phyloP scores from a whole-genome alignment of 2,888 invertebrate genomes.

The Calliphora vomitoria region DNA sequence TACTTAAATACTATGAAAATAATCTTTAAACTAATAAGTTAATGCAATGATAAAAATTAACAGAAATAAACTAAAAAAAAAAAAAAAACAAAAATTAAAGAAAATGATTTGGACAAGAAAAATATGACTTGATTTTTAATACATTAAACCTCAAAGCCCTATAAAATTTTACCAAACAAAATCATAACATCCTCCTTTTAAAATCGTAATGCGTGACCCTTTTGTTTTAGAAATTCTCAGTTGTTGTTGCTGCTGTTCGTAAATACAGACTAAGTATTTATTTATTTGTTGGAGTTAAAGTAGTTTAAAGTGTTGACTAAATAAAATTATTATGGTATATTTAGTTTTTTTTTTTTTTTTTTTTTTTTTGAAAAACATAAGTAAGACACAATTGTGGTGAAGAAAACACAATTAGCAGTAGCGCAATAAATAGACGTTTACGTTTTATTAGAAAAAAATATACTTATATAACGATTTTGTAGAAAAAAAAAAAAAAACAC shows the following conservation, averaged over 20 bases:
- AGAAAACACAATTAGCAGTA: constrained; percentile 74
- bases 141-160: background rate
- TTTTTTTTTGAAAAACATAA: constrained; percentile 18
- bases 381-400: constrained; percentile 71
- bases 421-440: constrained; percentile 73
- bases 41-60: constrained; percentile 25
- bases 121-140: constrained; percentile 5
- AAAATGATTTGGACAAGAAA: background rate
- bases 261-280: constrained; percentile 38
- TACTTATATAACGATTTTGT: constrained; percentile 60
- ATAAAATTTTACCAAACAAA: background rate
- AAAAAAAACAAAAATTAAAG: constrained; percentile 4
- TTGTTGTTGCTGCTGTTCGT: constrained; percentile 54
- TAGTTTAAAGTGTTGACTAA: constrained; percentile 31
- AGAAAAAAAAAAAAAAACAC: constrained; percentile 41
- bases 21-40: constrained; percentile 11
- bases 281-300: background rate
- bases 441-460: constrained; percentile 70
- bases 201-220: constrained; percentile 73
- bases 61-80: constrained; percentile 13
- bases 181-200: background rate
- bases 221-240: constrained; percentile 9
- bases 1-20: constrained; percentile 34
- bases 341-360: background rate
- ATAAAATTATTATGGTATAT: constrained; percentile 23